Percentiles rank a stretch among this genome's conserved stretches.
Conservation (phyloP, 2,888 invertebrate genomes). For the Tiliacea citrago region DNA sequence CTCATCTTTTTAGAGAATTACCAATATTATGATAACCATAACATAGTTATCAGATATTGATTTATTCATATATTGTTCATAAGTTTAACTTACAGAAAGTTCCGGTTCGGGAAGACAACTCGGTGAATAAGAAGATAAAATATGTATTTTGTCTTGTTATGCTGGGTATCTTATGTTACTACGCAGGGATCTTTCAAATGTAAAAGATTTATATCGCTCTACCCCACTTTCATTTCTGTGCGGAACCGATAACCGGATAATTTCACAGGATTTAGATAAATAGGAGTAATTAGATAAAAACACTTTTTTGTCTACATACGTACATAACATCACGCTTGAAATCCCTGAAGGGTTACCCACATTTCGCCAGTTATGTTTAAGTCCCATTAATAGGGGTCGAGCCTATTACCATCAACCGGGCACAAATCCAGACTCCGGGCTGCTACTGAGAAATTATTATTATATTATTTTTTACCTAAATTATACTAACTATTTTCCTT, state of each 20-base stretch:
- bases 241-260: conserved; percentile 4
- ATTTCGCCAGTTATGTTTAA: no score
- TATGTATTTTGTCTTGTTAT: background rate
- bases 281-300: conserved; percentile 3
- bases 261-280: conserved; percentile 40
- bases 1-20: background rate
- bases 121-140: background rate
- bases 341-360: no score
- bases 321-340: no score
- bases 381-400: no score
- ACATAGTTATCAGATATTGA: background rate
- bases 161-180: background rate
- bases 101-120: background rate
- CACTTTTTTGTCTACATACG: conserved; percentile 32
- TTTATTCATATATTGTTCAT: background rate
- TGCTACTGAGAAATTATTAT: no score
- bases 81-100: background rate
- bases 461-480: no score
- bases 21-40: background rate
- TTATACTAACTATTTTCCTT: conserved; percentile 7
- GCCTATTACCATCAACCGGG: no score
- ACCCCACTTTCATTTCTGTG: background rate
- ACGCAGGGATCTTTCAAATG: background rate
- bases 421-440: no score
- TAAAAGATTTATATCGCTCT: background rate